These are phyloP conservation scores for Hermaeophaga mercurialis DNA, from an alignment of 2,888 invertebrate genomes.

Conservation along the genomic window DNA sequence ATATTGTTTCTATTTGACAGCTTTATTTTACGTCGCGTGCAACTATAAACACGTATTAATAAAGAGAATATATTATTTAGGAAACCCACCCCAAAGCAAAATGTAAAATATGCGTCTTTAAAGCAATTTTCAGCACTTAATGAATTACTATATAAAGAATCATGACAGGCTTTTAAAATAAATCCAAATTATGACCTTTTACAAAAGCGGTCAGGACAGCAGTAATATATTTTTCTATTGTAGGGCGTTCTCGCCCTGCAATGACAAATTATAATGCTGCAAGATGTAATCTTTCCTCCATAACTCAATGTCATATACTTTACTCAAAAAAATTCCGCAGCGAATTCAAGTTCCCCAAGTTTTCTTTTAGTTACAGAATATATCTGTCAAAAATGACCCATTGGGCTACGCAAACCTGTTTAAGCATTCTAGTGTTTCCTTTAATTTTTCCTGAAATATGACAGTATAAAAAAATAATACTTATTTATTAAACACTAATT, in stretches of 20 bases:
- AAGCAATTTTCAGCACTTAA: neutral
- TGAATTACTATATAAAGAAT: slow-evolving; percentile 2
- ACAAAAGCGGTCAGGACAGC: slow-evolving; percentile 5
- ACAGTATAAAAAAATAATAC: too few relatives aligned
- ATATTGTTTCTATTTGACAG: too few relatives aligned
- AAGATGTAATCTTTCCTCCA: slow-evolving; percentile 28
- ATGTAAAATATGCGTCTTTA: too few relatives aligned
- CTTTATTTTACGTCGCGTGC: too few relatives aligned
- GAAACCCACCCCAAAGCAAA: too few relatives aligned
- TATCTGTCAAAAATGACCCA: slow-evolving; percentile 15
- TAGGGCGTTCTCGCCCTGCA: slow-evolving; percentile 9
- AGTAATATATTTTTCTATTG: slow-evolving; percentile 12
- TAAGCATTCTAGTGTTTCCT: slow-evolving; percentile 4
- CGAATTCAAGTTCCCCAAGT: slow-evolving; percentile 16
- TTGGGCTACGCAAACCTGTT: neutral
- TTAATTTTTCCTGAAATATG: neutral
- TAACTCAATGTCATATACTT: slow-evolving; percentile 30
- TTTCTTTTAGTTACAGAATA: slow-evolving; percentile 19
- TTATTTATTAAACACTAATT: too few relatives aligned
- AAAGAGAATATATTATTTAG: too few relatives aligned
- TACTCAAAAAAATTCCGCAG: slow-evolving; percentile 22
- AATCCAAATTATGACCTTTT: slow-evolving; percentile 11
- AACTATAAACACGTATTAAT: too few relatives aligned
- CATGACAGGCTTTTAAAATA: slow-evolving; percentile 4
- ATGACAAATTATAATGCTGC: slow-evolving; percentile 31